Evolutionary conservation across 2,888 invertebrate genomes (phyloP).

Genomic region (Zaprionus obscuricornis): DNA sequence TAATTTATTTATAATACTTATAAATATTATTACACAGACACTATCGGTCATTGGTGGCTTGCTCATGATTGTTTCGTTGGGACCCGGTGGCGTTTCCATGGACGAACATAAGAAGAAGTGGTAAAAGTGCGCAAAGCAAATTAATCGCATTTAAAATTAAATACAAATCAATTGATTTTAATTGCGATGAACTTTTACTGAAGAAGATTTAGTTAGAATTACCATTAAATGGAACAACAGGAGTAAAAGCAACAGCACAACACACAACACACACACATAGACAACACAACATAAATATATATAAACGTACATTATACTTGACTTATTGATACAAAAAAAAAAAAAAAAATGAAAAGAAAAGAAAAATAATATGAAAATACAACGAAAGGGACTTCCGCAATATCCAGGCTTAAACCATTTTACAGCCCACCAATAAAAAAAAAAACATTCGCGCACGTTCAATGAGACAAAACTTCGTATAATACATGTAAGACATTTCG

Average conservation of each 20-base stretch:
- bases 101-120: constrained; percentile 99
- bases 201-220: constrained; percentile 73
- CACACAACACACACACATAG: constrained; percentile 25
- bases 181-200: constrained; percentile 63
- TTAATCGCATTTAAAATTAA: too few species aligned
- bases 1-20: not conserved
- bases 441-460: constrained; percentile 68
- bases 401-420: constrained; percentile 56
- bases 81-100: constrained; percentile 99
- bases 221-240: constrained; percentile 76
- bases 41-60: constrained; percentile 99
- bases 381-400: constrained; percentile 71
- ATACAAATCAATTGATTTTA: constrained; percentile 52
- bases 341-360: too few species aligned
- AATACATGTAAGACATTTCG: constrained; percentile 61
- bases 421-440: constrained; percentile 42
- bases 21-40: constrained; percentile 88
- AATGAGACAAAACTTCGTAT: constrained; percentile 58
- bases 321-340: constrained; percentile 53
- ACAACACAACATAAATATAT: constrained; percentile 31
- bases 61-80: constrained; percentile 98
- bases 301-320: constrained; percentile 48
- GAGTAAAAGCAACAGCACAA: constrained; percentile 58
- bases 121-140: constrained; percentile 70
- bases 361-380: too few species aligned